Percentiles rank a stretch among this genome's conserved stretches.
Evolutionary conservation across 2,888 invertebrate species (phyloP).

Genomic region (Apodemia zela): DNA sequence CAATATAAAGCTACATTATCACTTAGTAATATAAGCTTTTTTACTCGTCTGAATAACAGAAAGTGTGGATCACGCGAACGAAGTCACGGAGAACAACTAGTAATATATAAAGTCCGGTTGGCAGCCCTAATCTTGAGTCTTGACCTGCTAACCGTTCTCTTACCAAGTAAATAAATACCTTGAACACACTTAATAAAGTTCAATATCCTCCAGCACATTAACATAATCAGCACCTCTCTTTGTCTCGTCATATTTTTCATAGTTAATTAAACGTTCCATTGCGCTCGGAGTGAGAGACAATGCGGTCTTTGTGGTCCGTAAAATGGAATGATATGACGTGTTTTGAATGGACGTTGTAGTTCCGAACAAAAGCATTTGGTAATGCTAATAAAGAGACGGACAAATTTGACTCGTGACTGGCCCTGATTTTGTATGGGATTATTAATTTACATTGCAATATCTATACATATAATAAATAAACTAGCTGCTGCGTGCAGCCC

Average conservation of each 20-base stretch:
- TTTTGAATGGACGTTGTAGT: constrained; percentile 24
- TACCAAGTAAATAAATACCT: background rate
- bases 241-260: constrained; percentile 39
- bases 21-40: too few relatives aligned
- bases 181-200: background rate
- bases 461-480: too few relatives aligned
- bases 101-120: background rate
- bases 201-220: constrained; percentile 33
- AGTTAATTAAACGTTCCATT: constrained; percentile 40
- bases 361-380: constrained; percentile 7
- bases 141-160: background rate
- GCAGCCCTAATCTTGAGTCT: constrained; percentile 3
- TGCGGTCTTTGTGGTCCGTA: constrained; percentile 30
- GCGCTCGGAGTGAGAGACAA: constrained; percentile 30
- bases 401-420: constrained; percentile 4
- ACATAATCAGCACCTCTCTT: constrained; percentile 49
- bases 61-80: too few relatives aligned
- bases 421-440: background rate
- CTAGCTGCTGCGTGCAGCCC: too few relatives aligned
- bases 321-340: constrained; percentile 28
- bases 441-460: too few relatives aligned
- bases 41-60: too few relatives aligned
- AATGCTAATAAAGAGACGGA: constrained; percentile 15
- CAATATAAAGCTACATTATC: too few relatives aligned
- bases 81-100: too few relatives aligned